Conservation (phyloP, 2,888 invertebrate genomes). For the Conistra vaccinii region DNA sequence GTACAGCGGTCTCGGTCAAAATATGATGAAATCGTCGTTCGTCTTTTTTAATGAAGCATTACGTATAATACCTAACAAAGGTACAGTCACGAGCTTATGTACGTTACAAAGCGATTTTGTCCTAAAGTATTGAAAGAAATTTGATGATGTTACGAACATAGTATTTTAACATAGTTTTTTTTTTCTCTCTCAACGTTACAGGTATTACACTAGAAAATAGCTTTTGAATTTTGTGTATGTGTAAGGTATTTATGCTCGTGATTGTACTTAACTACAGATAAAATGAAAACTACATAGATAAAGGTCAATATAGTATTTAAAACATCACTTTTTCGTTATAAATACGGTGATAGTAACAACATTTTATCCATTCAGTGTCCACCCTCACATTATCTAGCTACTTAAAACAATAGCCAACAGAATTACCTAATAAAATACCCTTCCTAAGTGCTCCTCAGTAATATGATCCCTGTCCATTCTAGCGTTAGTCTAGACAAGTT, state of each 20-base stretch:
- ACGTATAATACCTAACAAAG: background rate
- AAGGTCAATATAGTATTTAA: no score
- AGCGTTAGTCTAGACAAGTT: conserved; percentile 60
- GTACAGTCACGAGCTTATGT: background rate
- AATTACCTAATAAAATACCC: conserved; percentile 41
- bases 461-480: conserved; percentile 36
- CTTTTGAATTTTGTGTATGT: no score
- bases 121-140: background rate
- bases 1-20: no score
- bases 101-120: background rate
- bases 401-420: conserved; percentile 29
- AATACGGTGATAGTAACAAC: background rate
- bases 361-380: background rate
- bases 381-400: background rate
- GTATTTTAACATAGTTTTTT: no score
- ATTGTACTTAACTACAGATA: background rate
- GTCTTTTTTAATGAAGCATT: no score
- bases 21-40: no score
- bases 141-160: no score
- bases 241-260: background rate
- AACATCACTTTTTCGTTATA: background rate
- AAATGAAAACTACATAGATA: background rate
- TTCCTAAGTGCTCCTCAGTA: conserved; percentile 41
- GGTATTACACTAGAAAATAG: background rate
- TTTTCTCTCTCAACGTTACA: background rate